These are phyloP conservation scores for Carettochelys insculpta DNA, from an alignment of 2,113 vertebrate species.

Conservation along the genomic window DNA sequence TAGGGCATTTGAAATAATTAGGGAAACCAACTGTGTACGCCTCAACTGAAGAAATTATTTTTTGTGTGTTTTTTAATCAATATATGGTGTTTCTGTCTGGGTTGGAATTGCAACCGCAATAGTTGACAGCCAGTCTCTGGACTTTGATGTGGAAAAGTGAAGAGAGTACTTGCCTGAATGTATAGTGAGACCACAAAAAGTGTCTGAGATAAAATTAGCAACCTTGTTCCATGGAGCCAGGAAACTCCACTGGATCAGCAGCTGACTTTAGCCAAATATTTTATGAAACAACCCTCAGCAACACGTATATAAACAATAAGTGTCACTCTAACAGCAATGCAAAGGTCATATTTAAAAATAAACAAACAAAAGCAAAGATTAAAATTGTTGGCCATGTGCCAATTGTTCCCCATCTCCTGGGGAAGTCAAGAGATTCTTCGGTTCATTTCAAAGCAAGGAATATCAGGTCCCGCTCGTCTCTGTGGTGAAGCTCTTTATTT, in stretches of 20 bases:
- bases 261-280: constrained; percentile 31
- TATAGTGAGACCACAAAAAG: not conserved
- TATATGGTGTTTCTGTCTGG: not conserved
- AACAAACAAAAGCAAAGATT: constrained; percentile 41
- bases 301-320: constrained; percentile 49
- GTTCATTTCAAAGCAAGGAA: not conserved
- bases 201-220: not conserved
- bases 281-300: constrained; percentile 48
- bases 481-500: not conserved
- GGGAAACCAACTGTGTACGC: not conserved
- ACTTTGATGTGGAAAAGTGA: not conserved
- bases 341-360: constrained; percentile 44
- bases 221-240: constrained; percentile 23
- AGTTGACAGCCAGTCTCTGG: rapidly evolving
- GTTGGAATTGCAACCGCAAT: not conserved
- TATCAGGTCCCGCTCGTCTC: not conserved
- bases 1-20: not conserved
- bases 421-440: not conserved
- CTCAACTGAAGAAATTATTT: not conserved
- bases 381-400: constrained; percentile 22
- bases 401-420: not conserved
- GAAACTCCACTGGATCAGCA: constrained; percentile 28
- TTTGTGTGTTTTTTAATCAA: rapidly evolving
- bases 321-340: not conserved
- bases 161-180: not conserved